Conservation (phyloP, 2,113 vertebrate genomes). For the Zosterops borbonicus region DNA sequence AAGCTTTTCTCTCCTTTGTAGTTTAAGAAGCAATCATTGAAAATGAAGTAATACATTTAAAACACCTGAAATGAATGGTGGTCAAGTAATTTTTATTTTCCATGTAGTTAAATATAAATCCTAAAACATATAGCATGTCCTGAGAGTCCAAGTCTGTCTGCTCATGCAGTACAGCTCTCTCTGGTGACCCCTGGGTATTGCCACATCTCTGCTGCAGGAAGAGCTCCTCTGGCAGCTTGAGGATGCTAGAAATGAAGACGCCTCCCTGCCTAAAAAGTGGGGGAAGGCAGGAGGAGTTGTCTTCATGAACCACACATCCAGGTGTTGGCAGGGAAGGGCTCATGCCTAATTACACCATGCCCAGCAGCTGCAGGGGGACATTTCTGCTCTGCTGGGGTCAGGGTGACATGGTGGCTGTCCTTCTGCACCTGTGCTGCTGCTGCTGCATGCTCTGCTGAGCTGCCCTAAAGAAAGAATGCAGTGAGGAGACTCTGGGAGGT, state of each 20-base stretch:
- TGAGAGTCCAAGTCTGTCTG: neutral
- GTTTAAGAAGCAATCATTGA: neutral
- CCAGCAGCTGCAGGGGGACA: neutral
- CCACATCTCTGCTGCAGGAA: neutral
- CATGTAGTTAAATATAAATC: neutral
- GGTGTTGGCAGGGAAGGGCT: neutral
- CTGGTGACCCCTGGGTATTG: neutral
- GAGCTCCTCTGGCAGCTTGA: neutral
- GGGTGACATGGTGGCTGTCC: neutral
- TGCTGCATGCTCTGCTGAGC: neutral
- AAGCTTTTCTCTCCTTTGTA: neutral
- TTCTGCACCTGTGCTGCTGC: neutral
- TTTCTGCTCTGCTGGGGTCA: neutral
- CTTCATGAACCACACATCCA: neutral
- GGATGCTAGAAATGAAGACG: neutral
- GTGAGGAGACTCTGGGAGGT: neutral
- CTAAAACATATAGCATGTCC: neutral
- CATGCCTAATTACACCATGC: neutral
- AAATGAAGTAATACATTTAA: neutral
- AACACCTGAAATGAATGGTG: neutral
- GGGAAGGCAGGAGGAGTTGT: neutral
- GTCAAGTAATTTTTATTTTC: neutral
- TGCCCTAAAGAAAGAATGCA: neutral
- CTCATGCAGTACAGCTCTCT: neutral
- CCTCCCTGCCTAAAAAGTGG: neutral